Conservation (phyloP, 2,888 invertebrate genomes). For the Spialia ferax region DNA sequence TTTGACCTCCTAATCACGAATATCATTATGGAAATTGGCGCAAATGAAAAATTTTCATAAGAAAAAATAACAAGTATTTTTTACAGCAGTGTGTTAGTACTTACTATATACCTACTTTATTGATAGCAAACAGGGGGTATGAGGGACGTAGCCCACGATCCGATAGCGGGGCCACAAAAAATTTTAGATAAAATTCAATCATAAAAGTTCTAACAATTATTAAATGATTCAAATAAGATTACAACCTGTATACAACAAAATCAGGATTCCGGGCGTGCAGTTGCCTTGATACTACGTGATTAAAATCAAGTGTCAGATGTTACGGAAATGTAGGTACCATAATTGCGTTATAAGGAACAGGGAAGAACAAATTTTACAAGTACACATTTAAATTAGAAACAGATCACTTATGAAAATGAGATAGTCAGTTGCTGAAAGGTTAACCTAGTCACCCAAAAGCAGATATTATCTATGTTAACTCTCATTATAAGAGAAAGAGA, state of each 20-base stretch:
- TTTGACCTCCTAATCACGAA: too few species aligned
- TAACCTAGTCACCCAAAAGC: not conserved
- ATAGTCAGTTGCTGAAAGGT: not conserved
- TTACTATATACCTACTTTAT: too few species aligned
- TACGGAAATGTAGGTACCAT: conserved; percentile 24
- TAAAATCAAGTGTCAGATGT: conserved; percentile 54
- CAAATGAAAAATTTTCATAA: too few species aligned
- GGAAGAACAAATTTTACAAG: conserved; percentile 9
- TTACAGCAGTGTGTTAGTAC: too few species aligned
- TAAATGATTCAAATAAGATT: not conserved
- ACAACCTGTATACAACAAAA: conserved; percentile 35
- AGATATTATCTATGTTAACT: not conserved
- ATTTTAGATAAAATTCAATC: too few species aligned
- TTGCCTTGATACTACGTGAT: conserved; percentile 67
- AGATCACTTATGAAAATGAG: not conserved
- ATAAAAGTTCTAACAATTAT: too few species aligned
- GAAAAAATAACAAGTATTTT: too few species aligned
- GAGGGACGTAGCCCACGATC: too few species aligned
- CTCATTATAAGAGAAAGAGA: too few species aligned
- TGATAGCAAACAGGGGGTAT: too few species aligned
- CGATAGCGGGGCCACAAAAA: too few species aligned
- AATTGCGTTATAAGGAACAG: not conserved
- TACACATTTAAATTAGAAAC: not conserved
- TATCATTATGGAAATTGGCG: too few species aligned
- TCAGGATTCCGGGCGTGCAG: conserved; percentile 55